Base-by-base conservation (phyloP, 2,888 invertebrate genomes). In the Ichneumoninae sp. region DNA sequence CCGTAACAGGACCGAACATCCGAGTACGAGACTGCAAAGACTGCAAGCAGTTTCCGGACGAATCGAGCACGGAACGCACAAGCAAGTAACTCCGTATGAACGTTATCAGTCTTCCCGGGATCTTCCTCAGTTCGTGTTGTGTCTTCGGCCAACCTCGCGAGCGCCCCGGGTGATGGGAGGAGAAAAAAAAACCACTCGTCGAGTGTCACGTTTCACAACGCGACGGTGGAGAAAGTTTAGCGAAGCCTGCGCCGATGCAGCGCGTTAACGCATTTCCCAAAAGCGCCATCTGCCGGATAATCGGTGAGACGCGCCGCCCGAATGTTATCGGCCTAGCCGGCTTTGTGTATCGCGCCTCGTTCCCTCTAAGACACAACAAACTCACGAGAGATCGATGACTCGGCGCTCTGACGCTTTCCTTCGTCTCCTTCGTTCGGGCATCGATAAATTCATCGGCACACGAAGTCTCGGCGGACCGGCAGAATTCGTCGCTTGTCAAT, bases 341-440 rank as follows among this genome's bases (percentile, higher is more conserved):
- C 57, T 57, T 13, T 62, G 30, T 81, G 84, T 78, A 81, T 81
- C 84, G 84, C 71, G 60, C 75, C 40, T 69, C 74, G 33, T 16
- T 30, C 60, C 30, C n/a, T 30, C 60, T 33, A 33, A 84, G 84
- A 84, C 84, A 84, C 81, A 84, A 84, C 81, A 84, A 84, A 78
- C 81, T 78, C 70, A n/a, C 62, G 78, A 81, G 74, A 80, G 81
- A 81, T 81, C 84, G 84, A 81, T 78, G 78, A 84, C 78, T 78
- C 65, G 72, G 36, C 71, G 60, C 62, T 74, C 7, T 10, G 30
- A 40, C 44, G 57, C 62, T 82, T 47, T 16, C 65, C 57, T 33
- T 10, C 65, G 65, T 22, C 52, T 52, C 66, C 13, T 69, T 57
- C 22, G 13, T 57, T 13, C 8, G 57, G 10, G 10, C 22, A 57